A percentile compares a stretch with the other conserved stretches of the same genome.
Conservation (phyloP, 2,113 vertebrate species). For the Emydura subglobosa region DNA sequence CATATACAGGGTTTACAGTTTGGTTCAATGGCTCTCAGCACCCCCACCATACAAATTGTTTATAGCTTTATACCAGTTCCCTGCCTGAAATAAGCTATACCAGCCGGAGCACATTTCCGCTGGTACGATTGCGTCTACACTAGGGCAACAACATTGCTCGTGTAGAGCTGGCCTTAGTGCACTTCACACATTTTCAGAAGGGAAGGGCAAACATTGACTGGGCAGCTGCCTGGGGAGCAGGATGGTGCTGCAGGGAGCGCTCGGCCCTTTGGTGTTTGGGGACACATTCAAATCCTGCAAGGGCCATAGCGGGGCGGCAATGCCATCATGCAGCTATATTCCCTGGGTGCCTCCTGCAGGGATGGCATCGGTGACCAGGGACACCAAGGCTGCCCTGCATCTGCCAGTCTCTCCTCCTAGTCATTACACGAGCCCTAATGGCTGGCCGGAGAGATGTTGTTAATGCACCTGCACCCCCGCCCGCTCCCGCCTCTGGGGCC, state of each 20-base stretch:
- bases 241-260: neutral
- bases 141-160: neutral
- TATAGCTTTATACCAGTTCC: neutral
- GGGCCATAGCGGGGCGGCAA: neutral
- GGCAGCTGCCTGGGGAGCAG: neutral
- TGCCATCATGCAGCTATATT: neutral
- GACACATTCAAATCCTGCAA: neutral
- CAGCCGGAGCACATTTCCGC: neutral
- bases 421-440: neutral
- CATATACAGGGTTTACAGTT: too few species aligned
- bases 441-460: neutral
- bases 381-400: neutral
- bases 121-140: neutral
- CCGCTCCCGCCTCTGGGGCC: neutral
- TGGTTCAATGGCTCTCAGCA: too few species aligned
- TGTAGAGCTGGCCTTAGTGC: fast-evolving
- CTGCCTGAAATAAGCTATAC: neutral
- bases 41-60: too few species aligned
- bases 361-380: neutral
- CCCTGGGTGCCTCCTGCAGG: neutral
- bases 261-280: neutral
- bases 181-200: neutral
- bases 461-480: neutral
- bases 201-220: neutral
- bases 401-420: fast-evolving